A percentile compares a stretch with the other conserved stretches of the same genome.
Evolutionary conservation across 2,113 vertebrate genomes (phyloP).

Genomic region (Chionomys nivalis): DNA sequence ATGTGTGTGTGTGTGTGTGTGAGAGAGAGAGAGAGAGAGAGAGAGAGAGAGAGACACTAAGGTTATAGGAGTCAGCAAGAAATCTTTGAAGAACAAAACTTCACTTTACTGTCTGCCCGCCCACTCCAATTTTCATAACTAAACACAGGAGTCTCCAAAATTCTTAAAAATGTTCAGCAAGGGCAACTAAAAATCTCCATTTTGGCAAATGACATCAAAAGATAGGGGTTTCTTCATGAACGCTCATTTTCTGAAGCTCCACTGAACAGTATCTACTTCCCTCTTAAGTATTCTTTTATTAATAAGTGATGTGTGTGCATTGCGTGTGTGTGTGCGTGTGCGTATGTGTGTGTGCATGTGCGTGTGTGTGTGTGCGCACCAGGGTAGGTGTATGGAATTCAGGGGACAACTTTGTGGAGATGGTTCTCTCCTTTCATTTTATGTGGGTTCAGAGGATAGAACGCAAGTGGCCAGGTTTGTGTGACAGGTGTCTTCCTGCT

Average conservation of each 20-base stretch:
- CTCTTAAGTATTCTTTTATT: not conserved
- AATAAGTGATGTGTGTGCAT: not conserved
- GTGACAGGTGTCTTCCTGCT: not conserved
- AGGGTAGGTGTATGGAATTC: not conserved
- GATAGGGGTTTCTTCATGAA: not conserved
- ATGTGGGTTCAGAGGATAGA: not conserved
- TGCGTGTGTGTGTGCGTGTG: not conserved
- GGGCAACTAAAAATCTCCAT: not conserved
- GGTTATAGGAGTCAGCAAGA: not conserved
- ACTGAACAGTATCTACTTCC: not conserved
- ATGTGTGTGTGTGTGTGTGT: not conserved
- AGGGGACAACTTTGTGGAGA: not conserved
- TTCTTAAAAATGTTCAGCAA: not conserved
- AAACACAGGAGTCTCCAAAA: constrained; percentile 27
- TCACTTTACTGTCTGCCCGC: not conserved
- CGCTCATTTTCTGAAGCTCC: not conserved
- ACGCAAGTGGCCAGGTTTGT: not conserved
- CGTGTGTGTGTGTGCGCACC: too few relatives aligned
- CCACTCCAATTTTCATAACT: not conserved
- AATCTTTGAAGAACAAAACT: not conserved
- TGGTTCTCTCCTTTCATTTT: not conserved
- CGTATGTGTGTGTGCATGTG: not conserved
- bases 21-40: not conserved
- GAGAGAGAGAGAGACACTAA: not conserved
- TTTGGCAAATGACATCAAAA: not conserved